Evolutionary conservation across 2,797 vertebrate species (phyloP).

Genomic region (Coreius guichenoti): DNA sequence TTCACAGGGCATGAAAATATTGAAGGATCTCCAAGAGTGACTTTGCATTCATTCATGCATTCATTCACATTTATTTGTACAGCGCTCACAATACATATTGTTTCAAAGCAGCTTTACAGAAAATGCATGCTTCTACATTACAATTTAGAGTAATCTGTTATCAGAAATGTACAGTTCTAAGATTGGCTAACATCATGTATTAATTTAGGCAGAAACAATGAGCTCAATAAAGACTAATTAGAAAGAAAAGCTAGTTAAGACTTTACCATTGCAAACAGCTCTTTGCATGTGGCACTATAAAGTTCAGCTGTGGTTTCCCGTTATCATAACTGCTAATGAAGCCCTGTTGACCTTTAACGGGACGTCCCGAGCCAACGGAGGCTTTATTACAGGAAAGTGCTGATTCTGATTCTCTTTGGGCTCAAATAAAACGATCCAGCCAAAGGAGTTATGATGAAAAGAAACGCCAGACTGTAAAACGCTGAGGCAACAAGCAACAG

Average conservation of each 20-base stretch:
- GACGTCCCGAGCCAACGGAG: slow-evolving; percentile 60
- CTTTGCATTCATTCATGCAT: neutral
- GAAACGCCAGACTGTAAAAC: slow-evolving; percentile 56
- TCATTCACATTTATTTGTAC: neutral
- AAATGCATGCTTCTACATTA: neutral
- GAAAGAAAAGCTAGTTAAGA: slow-evolving; percentile 70
- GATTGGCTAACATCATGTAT: neutral
- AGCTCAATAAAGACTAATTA: slow-evolving; percentile 63
- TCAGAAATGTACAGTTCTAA: neutral
- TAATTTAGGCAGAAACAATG: neutral
- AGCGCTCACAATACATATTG: neutral
- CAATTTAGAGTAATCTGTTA: neutral
- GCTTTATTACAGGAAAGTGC: slow-evolving; percentile 64
- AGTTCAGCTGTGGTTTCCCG: slow-evolving; percentile 61
- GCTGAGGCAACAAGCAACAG: slow-evolving; percentile 22
- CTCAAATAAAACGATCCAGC: slow-evolving; percentile 65
- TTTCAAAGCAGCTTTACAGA: neutral
- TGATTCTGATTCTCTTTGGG: slow-evolving; percentile 60
- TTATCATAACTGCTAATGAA: slow-evolving; percentile 70
- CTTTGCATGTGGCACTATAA: slow-evolving; percentile 55
- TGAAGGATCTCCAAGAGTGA: slow-evolving; percentile 51
- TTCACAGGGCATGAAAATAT: slow-evolving; percentile 53
- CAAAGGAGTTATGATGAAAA: slow-evolving; percentile 60
- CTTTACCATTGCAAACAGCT: slow-evolving; percentile 53
- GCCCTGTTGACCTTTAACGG: slow-evolving; percentile 63